phyloP scores from a whole-genome alignment of 1,140 invertebrate genomes.

The Trachymyrmex septentrionalis region DNA sequence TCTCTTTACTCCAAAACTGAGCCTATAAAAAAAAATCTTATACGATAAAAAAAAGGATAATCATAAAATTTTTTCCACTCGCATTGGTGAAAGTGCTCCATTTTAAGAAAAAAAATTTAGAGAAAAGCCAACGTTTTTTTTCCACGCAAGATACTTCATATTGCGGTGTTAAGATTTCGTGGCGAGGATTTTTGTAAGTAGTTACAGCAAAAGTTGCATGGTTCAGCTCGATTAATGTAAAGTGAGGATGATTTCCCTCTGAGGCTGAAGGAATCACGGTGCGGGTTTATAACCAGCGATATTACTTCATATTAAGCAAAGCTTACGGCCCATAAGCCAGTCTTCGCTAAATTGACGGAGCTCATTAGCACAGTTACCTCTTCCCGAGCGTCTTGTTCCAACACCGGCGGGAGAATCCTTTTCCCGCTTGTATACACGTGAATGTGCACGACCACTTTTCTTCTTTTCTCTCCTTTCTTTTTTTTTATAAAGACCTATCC shows the following conservation, averaged over 20 bases:
- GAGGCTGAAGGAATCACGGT: constrained; percentile 30
- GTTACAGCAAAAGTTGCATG: constrained; percentile 2
- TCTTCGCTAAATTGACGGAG: constrained; percentile 58
- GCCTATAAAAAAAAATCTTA: constrained; percentile 23
- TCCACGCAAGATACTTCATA: neutral
- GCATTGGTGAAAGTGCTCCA: neutral
- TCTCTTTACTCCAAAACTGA: neutral
- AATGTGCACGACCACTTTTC: neutral
- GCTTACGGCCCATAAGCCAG: constrained; percentile 50
- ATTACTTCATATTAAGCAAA: constrained; percentile 61
- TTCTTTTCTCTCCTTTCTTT: neutral
- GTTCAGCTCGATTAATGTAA: constrained; percentile 29
- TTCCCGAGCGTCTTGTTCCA: constrained; percentile 28
- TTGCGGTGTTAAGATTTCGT: constrained; percentile 16
- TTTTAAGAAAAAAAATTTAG: constrained; percentile 2
- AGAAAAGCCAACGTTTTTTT: no score
- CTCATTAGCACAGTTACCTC: constrained; percentile 55
- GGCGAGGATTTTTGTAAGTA: constrained; percentile 18
- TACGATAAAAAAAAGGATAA: neutral
- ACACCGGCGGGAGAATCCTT: constrained; percentile 17
- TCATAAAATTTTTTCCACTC: constrained; percentile 4
- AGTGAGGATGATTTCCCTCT: constrained; percentile 40
- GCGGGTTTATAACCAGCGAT: constrained; percentile 40
- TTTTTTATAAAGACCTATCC: neutral
- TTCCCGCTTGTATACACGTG: constrained; percentile 10